Base-by-base conservation (phyloP, 2,113 vertebrate genomes). In the Pitta sordida region DNA sequence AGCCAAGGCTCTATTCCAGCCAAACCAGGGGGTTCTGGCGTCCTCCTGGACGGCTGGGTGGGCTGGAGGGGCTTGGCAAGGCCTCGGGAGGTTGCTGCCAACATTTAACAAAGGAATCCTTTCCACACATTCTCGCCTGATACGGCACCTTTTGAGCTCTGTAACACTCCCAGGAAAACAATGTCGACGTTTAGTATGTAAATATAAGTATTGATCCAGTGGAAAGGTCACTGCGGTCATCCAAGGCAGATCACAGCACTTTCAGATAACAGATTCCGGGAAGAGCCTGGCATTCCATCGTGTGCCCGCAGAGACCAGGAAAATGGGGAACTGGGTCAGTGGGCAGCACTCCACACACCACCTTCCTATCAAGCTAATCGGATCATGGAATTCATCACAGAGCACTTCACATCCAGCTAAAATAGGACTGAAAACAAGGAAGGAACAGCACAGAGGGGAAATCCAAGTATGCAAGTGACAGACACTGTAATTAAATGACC, bases 91-190 rank as follows among this genome's bases (percentile, higher is more conserved):
- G 37, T 62, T 84, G 82, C 89, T 93, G 94, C 92, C 89, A 94
- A 19, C 70, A 43, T 49, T 73, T 53, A 93, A 96, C 86, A 95
- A 94, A 95, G 83, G 91, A 96, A 95, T 96, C 89, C 89, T 91
- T 96, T 55, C 86, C 90, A 62, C 75, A 29, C 88, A 46, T 77
- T 91, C 93, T 70, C 89, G 87, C 89, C 59, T 27, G 58, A 55
- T 92, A 44, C 4, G 22, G 89, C 87, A 93, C 93, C 91, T 92
- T 95, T 80, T 69, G 53, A 58, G 81, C 59, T 76, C 78, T 24
- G 49, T 18, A 65, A 84, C 53, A n/a, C 37, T 44, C 13, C 32
- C 41, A 76, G 46, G 16, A 11, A 74, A 86, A 82, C 73, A 68
- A 86, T 0, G 53, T 46, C 78, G 49, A 2, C 11, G 0, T 76